Conservation (phyloP, 1,140 invertebrate species). For the Heliconius hermathena region DNA sequence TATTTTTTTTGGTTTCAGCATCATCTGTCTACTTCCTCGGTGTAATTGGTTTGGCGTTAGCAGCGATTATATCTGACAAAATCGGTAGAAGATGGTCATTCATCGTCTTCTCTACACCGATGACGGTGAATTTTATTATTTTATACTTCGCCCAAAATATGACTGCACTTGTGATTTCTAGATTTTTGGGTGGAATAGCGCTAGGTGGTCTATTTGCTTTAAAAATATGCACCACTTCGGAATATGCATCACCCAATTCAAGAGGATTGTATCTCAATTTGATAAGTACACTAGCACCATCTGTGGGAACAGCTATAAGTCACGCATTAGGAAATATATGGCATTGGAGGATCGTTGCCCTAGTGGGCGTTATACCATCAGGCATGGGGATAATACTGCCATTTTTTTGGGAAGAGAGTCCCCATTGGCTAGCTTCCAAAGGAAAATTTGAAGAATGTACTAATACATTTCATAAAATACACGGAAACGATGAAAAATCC, state of each 20-base stretch:
- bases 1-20: constrained; percentile 12
- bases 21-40: not conserved
- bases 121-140: constrained; percentile 20
- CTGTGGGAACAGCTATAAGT: constrained; percentile 15
- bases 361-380: constrained; percentile 24
- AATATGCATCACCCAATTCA: constrained; percentile 28
- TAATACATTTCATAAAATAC: constrained; percentile 17
- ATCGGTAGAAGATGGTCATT: constrained; percentile 29
- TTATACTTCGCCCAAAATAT: constrained; percentile 23
- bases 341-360: constrained; percentile 19
- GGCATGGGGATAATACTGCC: constrained; percentile 14
- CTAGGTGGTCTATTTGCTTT: constrained; percentile 19
- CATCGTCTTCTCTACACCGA: constrained; percentile 10
- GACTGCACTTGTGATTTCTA: constrained; percentile 2
- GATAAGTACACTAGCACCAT: constrained; percentile 3
- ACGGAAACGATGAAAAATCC: constrained; percentile 4
- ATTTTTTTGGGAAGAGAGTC: constrained; percentile 34
- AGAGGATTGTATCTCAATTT: constrained; percentile 29
- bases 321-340: constrained; percentile 17
- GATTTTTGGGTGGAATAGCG: constrained; percentile 11
- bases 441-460: constrained; percentile 27
- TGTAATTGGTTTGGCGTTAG: not conserved
- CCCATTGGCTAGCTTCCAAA: constrained; percentile 31
- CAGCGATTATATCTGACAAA: constrained; percentile 9
- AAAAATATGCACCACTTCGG: constrained; percentile 19